phyloP scores from a whole-genome alignment of 2,888 invertebrate species.

The Drosophila melanosoma region DNA sequence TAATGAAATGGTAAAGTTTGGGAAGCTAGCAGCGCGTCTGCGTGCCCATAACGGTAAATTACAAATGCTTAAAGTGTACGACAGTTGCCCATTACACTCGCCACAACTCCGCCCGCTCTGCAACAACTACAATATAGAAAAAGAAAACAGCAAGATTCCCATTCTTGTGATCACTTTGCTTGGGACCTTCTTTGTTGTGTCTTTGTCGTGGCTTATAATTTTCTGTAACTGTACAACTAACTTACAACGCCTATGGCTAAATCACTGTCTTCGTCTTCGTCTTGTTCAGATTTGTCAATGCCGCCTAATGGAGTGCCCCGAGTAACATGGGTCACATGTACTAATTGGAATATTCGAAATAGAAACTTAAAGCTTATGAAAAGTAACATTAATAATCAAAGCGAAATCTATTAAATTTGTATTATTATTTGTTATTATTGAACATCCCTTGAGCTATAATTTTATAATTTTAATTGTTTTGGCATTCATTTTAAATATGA shows the following conservation, averaged over 20 bases:
- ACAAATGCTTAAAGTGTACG: conserved; percentile 39
- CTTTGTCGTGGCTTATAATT: conserved; percentile 56
- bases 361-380: background rate
- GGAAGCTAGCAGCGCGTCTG: conserved; percentile 33
- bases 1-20: conserved; percentile 48
- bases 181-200: conserved; percentile 51
- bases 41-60: conserved; percentile 69
- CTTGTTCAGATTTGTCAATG: background rate
- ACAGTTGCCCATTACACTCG: conserved; percentile 19
- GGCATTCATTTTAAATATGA: background rate
- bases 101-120: conserved; percentile 33
- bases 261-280: conserved; percentile 8
- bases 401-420: background rate
- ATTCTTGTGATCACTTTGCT: conserved; percentile 40
- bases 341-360: background rate
- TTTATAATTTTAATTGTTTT: background rate
- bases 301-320: conserved; percentile 3
- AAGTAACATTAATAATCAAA: background rate
- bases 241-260: conserved; percentile 47
- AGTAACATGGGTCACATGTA: conserved; percentile 1
- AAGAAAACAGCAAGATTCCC: no score
- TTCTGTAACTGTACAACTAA: conserved; percentile 66
- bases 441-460: background rate
- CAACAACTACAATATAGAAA: background rate
- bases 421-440: background rate